A percentile compares a stretch with the other conserved stretches of the same genome.
These are phyloP conservation scores for Streblospio benedicti DNA, from an alignment of 1,140 invertebrate species.

Conservation along the genomic window DNA sequence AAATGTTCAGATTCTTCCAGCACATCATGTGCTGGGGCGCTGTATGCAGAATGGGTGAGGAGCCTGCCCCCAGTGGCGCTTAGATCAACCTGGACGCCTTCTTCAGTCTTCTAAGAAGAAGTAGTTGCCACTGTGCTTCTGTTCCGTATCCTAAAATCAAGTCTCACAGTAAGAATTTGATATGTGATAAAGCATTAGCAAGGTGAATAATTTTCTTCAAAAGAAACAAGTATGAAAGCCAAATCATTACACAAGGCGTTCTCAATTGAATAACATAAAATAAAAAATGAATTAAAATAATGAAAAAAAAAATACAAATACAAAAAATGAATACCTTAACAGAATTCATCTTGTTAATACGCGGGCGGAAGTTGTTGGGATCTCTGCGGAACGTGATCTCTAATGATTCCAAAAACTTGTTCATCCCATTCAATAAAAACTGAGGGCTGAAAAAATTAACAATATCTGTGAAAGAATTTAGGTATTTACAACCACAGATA, in stretches of 20 bases:
- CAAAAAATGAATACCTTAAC: conserved; percentile 66
- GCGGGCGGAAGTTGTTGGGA: conserved; percentile 94
- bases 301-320: background rate
- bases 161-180: conserved; percentile 33
- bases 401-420: conserved; percentile 89
- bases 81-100: too few relatives aligned
- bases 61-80: too few relatives aligned
- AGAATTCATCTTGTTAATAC: conserved; percentile 94
- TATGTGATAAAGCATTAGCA: background rate
- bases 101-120: conserved; percentile 96
- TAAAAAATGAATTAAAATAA: background rate
- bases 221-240: background rate
- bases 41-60: too few relatives aligned
- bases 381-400: conserved; percentile 97
- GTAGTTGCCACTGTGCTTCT: conserved; percentile 93
- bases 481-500: conserved; percentile 6
- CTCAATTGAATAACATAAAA: background rate
- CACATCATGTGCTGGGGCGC: too few relatives aligned
- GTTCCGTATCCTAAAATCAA: conserved; percentile 74
- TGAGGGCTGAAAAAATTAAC: conserved; percentile 69
- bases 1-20: too few relatives aligned
- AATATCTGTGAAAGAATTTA: conserved; percentile 1
- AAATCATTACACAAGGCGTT: background rate
- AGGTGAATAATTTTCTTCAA: background rate
- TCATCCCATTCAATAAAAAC: conserved; percentile 93